Evolutionary conservation across 2,888 invertebrate genomes (phyloP).

Genomic region (Nemurella pictetii): DNA sequence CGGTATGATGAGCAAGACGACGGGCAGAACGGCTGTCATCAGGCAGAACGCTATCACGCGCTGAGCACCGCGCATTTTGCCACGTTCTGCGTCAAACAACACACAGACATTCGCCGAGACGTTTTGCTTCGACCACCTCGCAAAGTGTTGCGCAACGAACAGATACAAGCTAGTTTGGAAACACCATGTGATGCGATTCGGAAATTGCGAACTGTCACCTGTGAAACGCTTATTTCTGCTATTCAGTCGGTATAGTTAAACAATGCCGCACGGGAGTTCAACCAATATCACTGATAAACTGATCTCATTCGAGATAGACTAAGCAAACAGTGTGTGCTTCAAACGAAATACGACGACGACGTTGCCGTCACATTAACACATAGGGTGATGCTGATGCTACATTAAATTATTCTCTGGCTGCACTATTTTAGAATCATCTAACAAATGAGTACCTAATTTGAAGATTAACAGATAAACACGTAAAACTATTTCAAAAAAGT

Average conservation of each 20-base stretch:
- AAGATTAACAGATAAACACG: too few relatives aligned
- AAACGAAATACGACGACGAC: too few relatives aligned
- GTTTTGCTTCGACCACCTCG: too few relatives aligned
- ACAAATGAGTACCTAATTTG: too few relatives aligned
- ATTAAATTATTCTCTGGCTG: too few relatives aligned
- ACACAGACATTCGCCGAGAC: too few relatives aligned
- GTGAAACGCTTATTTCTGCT: background rate
- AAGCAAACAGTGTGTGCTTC: background rate
- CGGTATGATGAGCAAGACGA: conserved; percentile 73
- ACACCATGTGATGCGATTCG: background rate
- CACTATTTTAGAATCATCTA: too few relatives aligned
- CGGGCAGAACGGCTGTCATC: conserved; percentile 74
- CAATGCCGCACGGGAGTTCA: background rate
- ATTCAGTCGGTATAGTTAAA: background rate
- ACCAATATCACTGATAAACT: background rate
- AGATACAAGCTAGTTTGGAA: too few relatives aligned
- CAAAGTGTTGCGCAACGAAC: too few relatives aligned
- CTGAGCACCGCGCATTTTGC: conserved; percentile 78
- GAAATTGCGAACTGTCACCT: background rate
- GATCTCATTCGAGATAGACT: background rate
- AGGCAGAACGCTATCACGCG: conserved; percentile 77
- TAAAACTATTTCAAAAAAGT: too few relatives aligned
- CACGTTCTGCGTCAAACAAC: conserved; percentile 34
- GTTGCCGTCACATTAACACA: too few relatives aligned
- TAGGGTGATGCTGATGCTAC: too few relatives aligned